Evolutionary conservation across 2,113 vertebrate species (phyloP).

Genomic region (Sylvia atricapilla): DNA sequence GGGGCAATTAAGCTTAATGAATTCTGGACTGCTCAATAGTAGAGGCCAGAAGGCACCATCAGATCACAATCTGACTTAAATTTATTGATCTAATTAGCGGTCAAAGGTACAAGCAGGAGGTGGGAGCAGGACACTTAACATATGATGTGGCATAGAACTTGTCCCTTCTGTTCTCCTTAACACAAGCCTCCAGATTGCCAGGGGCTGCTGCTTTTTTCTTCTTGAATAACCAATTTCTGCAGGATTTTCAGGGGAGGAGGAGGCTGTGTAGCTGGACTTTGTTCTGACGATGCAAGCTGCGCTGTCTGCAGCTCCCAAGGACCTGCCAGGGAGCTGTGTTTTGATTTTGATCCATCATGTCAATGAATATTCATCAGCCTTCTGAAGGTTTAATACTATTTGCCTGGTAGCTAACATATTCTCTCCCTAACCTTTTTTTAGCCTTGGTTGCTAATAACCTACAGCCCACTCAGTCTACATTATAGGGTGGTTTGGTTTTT

Average conservation of each 20-base stretch:
- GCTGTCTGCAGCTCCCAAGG: neutral
- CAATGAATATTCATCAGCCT: constrained; percentile 49
- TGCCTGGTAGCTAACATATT: constrained; percentile 24
- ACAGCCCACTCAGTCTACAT: neutral
- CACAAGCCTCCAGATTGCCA: neutral
- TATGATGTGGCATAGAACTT: neutral
- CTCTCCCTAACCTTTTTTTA: constrained; percentile 16
- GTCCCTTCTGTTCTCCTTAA: constrained; percentile 18
- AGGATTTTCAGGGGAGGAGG: neutral
- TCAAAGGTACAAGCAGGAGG: constrained; percentile 12
- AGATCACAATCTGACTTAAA: constrained; percentile 20
- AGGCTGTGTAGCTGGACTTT: neutral
- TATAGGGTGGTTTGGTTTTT: neutral
- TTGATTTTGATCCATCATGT: constrained; percentile 26
- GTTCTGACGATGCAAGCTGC: neutral
- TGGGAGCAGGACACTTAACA: neutral
- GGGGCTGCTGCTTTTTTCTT: neutral
- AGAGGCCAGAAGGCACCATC: constrained; percentile 46
- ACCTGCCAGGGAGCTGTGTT: neutral
- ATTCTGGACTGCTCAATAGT: neutral
- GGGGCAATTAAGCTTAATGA: constrained; percentile 45
- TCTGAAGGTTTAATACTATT: constrained; percentile 6
- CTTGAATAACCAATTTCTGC: neutral
- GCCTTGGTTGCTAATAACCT: constrained; percentile 1
- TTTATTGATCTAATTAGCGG: constrained; percentile 50